Base-by-base conservation (phyloP, 1,140 invertebrate genomes). In the Phymastichus coffea region DNA sequence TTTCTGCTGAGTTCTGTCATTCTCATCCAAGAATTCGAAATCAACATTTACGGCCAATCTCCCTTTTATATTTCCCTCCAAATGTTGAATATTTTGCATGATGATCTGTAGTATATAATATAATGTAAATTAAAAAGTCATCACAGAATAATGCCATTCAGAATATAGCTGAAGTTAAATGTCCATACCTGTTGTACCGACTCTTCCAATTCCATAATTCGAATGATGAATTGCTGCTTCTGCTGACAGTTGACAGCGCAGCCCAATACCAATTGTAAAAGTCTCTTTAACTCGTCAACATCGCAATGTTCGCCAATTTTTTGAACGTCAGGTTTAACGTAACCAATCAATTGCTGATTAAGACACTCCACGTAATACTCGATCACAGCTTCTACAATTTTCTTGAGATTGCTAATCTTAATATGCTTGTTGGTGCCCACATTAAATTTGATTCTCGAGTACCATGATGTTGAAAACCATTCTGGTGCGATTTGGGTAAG, bases 1-100 rank as follows among this genome's bases (percentile, higher is more conserved):
- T 57, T 81, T 81, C 64, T 86, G 84, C 12, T 88, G 76, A 69
- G 84, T 76, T 51, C 81, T 80, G 66, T 83, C 82, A 26, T 82
- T 79, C 19, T 80, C 70, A 33, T 83, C 76, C 28, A 82, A 67
- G 30, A 80, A 73, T 52, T 86, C 84, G 43, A 81, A 72, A 68
- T 80, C 84, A 48, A 85, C 67, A 70, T 81, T 82, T 48, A 81
- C 76, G 56, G 82, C 74, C 3, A 78, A 65, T 55, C 74, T 77
- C 15, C 85, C 85, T 66, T 84, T 79, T 63, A 86, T 84, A 63
- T 83, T 80, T 44, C 82, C 84, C 75, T 93, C 89, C 43, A 94
- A 72, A 76, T 97, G 93, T 81, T 97, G 93, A 67, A 97, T 94
- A n/a, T 92, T 93, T 67, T 92, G 89, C 93, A 96, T 97, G 57